Base-by-base conservation (phyloP, 2,797 vertebrate species). In the Pangasius mekongensis region DNA sequence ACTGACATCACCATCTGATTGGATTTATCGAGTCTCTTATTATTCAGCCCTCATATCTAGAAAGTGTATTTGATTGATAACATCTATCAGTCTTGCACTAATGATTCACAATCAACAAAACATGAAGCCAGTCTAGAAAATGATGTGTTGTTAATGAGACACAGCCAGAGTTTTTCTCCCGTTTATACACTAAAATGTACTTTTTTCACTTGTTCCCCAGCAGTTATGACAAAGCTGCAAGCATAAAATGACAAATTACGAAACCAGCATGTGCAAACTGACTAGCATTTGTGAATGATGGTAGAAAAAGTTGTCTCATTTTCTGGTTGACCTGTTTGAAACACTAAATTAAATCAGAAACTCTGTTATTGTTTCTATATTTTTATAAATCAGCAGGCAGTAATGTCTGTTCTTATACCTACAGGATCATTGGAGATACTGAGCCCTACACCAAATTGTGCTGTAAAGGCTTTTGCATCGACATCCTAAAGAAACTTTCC, bases 381-480 rank as follows among this genome's bases (percentile, higher is more conserved):
- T 83, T 83, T 16, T 43, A 56, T 24, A 30, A 71, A 67, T 56
- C 64, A 60, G 56, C 43, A 82, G 1, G 27, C 33, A 27, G 10
- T 85, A 78, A 84, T 49, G n/a, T 30, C 66, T 43, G 13, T 13
- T 81, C 66, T 81, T 87, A 27, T 71, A 22, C 89, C 87, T 93
- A 83, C 92, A 97, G 97, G 27, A 95, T 96, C 0, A 93, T 97
- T 0, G 96, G 97, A 36, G 96, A 98, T 0, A 95, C 96, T 0
- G 96, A 97, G 82, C 96, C 97, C 56, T 97, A 97, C 92, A 97
- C 96, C 90, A 98, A 98, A 90, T 94, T 97, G 54, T 98, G 97
- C 93, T 98, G 97, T 91, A 98, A 98, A 92, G 97, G 97, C 43
- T 98, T 98, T 94, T 98, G 97, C 93, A 98, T 98, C 0, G 97